Evolutionary conservation across 2,888 invertebrate species (phyloP), one percentile per base, ranked within the genome.

Genomic region (Corbicula japonica): DNA sequence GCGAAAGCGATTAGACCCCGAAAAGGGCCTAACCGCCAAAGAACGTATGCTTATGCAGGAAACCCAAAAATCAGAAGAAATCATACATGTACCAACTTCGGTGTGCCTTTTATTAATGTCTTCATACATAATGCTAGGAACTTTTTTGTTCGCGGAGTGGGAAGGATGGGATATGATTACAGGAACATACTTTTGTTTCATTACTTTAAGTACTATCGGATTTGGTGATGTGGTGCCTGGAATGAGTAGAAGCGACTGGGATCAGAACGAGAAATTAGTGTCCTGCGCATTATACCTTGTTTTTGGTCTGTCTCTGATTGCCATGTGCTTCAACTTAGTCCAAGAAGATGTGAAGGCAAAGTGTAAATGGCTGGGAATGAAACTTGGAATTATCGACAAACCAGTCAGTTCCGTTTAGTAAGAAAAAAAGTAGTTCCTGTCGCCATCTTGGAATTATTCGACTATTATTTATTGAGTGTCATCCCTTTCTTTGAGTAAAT

Each of bases 241-340:
- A 5, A 88, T 90, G 66, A 88, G 87, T 48, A 76, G 86, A 35
- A 86, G 90, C 5, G 87, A 91, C 5, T 92, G 91, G 92, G 86
- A 87, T 21, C 69, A 75, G 30, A 82, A 87, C 34, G 91, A 92
- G 85, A 92, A 92, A 76, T 82, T 93, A 30, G 91, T 93, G 21
- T 83, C 92, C 23, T 93, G 93, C 70, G 91, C 92, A 15, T 80
- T 93, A 21, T 94, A 94, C 83, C 91, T 94, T 34, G 85, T 94
- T 60, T 88, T 94, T 28, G 94, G 94, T 26, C 91, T 94, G 80
- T 93, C 94, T 4, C 87, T 94, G n/a, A 92, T 94, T 48, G 94
- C 94, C 50, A 94, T 94, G 94, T 94, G 93, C 78, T 94, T 94
- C 81, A 93, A 93, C 68, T 84, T 94, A 38, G 94, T 94, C 86